phyloP scores from a whole-genome alignment of 30 jellyfish, hydroid and myxozoan species.

The Pelagia noctiluca region DNA sequence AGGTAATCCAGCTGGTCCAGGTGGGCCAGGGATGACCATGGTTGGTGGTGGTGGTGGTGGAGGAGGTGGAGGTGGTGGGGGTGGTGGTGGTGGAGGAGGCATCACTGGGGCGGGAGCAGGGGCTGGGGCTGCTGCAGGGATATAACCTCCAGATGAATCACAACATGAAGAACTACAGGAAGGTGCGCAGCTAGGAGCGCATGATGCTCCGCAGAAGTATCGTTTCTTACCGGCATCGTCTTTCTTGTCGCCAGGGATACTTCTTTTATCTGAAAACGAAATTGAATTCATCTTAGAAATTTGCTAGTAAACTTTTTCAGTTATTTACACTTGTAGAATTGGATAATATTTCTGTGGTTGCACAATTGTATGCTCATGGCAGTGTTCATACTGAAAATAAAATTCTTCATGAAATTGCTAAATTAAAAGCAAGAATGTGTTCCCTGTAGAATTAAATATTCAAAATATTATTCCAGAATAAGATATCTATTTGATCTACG shows the following conservation, averaged over 20 bases:
- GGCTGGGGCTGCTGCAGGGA: constrained; percentile 52
- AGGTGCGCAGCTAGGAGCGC: constrained; percentile 90
- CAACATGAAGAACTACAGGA: constrained; percentile 82
- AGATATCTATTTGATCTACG: too few species aligned
- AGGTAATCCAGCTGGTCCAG: constrained; percentile 85
- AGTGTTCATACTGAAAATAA: too few species aligned
- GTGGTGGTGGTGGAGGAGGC: constrained; percentile 94
- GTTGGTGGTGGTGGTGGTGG: constrained; percentile 79
- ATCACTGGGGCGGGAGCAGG: constrained; percentile 44
- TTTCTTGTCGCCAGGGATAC: constrained; percentile 84
- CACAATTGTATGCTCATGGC: too few species aligned
- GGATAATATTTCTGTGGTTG: background rate
- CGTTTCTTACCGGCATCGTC: constrained; percentile 96
- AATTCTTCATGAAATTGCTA: too few species aligned
- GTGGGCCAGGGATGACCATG: constrained; percentile 84
- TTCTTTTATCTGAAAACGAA: constrained; percentile 73
- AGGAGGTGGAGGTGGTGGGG: constrained; percentile 96
- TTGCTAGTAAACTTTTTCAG: background rate
- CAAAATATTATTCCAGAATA: too few species aligned
- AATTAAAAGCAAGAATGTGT: too few species aligned
- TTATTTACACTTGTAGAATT: too few species aligned
- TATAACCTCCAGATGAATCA: constrained; percentile 70
- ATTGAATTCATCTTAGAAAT: background rate
- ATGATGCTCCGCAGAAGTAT: constrained; percentile 92
- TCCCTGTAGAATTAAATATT: too few species aligned